Base-by-base conservation (phyloP, 2,797 vertebrate genomes). In the Gymnoscopelus microlampas region DNA sequence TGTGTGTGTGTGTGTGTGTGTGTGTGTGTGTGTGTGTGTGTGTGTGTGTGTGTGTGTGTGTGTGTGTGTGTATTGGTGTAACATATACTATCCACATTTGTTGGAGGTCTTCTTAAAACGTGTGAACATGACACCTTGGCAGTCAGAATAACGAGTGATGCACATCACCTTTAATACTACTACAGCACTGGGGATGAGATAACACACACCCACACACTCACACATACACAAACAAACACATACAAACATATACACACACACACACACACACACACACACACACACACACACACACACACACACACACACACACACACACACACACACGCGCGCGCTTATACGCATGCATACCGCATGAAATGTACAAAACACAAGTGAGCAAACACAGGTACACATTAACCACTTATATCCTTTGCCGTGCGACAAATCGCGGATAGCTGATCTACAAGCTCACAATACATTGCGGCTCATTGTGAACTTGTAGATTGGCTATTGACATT, bases 111-210 rank as follows among this genome's bases (percentile, higher is more conserved):
- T 44, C 32, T 35, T 44, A 44, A 44, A 44, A 9, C 39, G 5
- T 73, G 70, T 85, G 79, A 81, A 81, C 77, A 83, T 80, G 76
- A 84, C 76, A 83, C 72, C 35, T 77, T 54, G 71, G 63, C 80
- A 81, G 71, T 73, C 66, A 77, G 67, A 69, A 53, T 73, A 63
- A 60, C 68, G 55, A 71, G 26, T 65, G 24, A 60, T 35, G 19
- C 65, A 19, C 58, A 53, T 24, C 24, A 71, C 50, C 72, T 78
- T 70, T 53, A 76, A 75, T 69, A 58, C 23, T 54, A 44, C 68
- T 76, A 35, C 14, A 44, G 10, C 2, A 49, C 26, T 63, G 26
- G 26, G 15, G 56, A 56, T 15, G n/a, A 55, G 55, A 60, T 51
- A 66, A 62, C 64, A 73, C 66, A 47, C 63, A 76, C 73, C 76